A percentile compares a stretch with the other conserved stretches of the same genome.
These are phyloP conservation scores for Mormyrus hasselquistii DNA, from an alignment of 2,797 vertebrate genomes.

Conservation along the genomic window DNA sequence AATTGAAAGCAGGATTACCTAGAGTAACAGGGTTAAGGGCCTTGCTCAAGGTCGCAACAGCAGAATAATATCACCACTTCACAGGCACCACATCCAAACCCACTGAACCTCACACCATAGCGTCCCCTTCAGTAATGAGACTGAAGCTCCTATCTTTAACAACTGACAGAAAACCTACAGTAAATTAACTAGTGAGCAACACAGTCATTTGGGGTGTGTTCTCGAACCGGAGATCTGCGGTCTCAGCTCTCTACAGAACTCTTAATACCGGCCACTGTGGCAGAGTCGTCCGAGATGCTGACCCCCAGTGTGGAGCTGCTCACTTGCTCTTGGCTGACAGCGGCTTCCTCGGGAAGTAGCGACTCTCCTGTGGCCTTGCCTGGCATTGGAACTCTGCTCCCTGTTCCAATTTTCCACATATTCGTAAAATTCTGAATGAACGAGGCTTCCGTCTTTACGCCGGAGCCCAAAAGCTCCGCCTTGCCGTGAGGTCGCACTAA, in stretches of 20 bases:
- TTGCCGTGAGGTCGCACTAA: not conserved
- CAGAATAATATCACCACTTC: not conserved
- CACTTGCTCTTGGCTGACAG: not conserved
- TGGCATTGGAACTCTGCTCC: not conserved
- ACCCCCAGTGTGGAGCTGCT: not conserved
- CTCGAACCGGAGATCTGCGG: not conserved
- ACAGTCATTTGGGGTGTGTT: not conserved
- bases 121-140: not conserved
- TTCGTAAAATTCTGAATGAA: not conserved
- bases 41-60: not conserved
- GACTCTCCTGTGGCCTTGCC: not conserved
- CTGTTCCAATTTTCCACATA: not conserved
- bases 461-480: not conserved
- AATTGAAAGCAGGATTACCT: not conserved
- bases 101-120: not conserved
- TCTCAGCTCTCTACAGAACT: not conserved
- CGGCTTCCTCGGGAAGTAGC: not conserved
- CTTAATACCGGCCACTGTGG: not conserved
- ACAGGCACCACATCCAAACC: not conserved
- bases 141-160: not conserved
- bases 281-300: not conserved
- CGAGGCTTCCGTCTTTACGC: not conserved
- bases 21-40: not conserved
- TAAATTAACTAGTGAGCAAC: not conserved
- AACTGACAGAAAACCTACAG: not conserved